Evolutionary conservation across 2,888 invertebrate genomes (phyloP).

Genomic region (Eledona agricola): DNA sequence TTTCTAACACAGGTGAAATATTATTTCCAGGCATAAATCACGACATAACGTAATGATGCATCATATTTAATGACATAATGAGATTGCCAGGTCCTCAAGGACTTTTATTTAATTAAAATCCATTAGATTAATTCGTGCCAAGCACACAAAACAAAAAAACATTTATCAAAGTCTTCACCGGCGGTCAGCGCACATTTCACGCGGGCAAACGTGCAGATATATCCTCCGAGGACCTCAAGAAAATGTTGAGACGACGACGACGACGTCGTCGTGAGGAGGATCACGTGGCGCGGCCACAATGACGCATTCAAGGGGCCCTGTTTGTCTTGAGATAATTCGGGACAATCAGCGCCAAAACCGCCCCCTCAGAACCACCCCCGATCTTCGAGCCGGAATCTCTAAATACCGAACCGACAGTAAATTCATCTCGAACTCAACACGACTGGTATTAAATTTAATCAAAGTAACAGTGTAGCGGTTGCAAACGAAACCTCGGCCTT

Average conservation of each 20-base stretch:
- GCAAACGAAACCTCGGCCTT: conserved; percentile 44
- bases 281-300: too few species aligned
- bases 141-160: too few species aligned
- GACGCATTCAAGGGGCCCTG: too few species aligned
- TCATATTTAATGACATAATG: conserved; percentile 26
- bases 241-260: too few species aligned
- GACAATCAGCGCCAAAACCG: conserved; percentile 1
- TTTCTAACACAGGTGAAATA: too few species aligned
- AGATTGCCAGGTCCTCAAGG: conserved; percentile 28
- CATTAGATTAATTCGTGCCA: conserved; percentile 14
- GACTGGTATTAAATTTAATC: conserved; percentile 59
- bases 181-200: background rate
- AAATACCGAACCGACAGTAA: conserved; percentile 50
- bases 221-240: background rate
- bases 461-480: conserved; percentile 59
- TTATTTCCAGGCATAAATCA: conserved; percentile 23
- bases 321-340: conserved; percentile 3
- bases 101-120: conserved; percentile 30
- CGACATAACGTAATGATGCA: conserved; percentile 23
- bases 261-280: too few species aligned
- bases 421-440: conserved; percentile 49
- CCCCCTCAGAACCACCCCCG: conserved; percentile 2
- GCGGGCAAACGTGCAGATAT: background rate
- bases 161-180: too few species aligned
- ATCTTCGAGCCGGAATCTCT: too few species aligned